Evolutionary conservation across 2,888 invertebrate genomes (phyloP).

Genomic region (Sinelater perroti): DNA sequence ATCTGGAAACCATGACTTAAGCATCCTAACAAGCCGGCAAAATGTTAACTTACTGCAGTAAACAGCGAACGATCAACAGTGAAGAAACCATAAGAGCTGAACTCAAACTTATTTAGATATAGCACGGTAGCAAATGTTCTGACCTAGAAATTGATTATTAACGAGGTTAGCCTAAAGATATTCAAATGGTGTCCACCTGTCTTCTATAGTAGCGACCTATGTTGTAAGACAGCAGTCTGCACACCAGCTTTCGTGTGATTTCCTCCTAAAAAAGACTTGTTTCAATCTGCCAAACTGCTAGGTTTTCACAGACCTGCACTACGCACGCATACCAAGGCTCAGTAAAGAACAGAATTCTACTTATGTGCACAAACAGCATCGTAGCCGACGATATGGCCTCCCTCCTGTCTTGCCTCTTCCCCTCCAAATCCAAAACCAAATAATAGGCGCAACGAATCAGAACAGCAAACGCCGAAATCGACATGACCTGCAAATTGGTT

Average conservation of each 20-base stretch:
- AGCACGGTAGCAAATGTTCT: too few species aligned
- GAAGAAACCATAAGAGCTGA: too few species aligned
- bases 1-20: neutral
- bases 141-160: too few species aligned
- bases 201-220: too few species aligned
- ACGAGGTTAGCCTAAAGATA: too few species aligned
- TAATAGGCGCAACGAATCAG: neutral
- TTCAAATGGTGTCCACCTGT: too few species aligned
- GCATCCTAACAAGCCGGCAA: neutral
- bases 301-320: neutral
- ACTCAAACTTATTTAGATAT: too few species aligned
- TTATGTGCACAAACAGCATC: neutral
- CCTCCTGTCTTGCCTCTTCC: neutral
- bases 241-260: too few species aligned
- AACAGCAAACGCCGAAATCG: neutral
- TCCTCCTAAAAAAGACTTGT: too few species aligned
- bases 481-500: neutral
- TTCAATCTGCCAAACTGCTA: too few species aligned
- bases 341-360: neutral
- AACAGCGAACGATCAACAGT: neutral
- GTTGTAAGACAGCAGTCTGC: too few species aligned
- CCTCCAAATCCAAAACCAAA: neutral
- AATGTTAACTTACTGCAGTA: neutral
- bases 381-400: neutral
- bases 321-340: neutral